Conservation (phyloP, 2,888 invertebrate genomes). For the Latrodectus elegans region DNA sequence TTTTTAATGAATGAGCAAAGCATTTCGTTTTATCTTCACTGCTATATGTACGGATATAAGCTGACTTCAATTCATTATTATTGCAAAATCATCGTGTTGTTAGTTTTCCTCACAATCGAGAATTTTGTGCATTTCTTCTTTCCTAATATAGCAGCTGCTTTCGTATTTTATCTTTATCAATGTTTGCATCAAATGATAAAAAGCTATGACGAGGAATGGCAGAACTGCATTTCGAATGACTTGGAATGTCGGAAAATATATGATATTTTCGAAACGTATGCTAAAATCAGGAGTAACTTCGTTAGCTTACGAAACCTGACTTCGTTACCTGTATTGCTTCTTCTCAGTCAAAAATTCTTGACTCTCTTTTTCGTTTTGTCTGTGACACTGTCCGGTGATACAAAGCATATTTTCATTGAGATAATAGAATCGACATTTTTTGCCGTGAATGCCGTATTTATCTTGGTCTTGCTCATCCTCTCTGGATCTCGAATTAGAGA, state of each 20-base stretch:
- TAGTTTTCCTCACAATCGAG: slow-evolving; percentile 15
- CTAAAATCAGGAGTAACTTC: slow-evolving; percentile 16
- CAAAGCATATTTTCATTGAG: slow-evolving; percentile 21
- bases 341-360: slow-evolving; percentile 23
- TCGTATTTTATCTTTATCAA: slow-evolving; percentile 15
- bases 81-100: not conserved
- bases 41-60: slow-evolving; percentile 22
- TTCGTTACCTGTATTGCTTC: not conserved
- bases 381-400: not conserved
- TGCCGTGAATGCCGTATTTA: slow-evolving; percentile 14
- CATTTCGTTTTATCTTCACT: slow-evolving; percentile 29
- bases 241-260: not conserved
- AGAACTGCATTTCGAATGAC: not conserved
- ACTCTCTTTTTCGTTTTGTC: slow-evolving; percentile 30
- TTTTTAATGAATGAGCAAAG: slow-evolving; percentile 14
- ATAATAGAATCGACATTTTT: slow-evolving; percentile 20
- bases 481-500: slow-evolving; percentile 22
- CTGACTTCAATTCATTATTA: not conserved
- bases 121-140: slow-evolving; percentile 40
- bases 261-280: slow-evolving; percentile 3
- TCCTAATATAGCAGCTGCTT: slow-evolving; percentile 1
- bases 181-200: not conserved
- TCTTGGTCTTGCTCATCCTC: slow-evolving; percentile 4
- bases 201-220: not conserved
- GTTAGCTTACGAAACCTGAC: not conserved